Base-by-base conservation (phyloP, 1,140 invertebrate genomes). In the Pinna nobilis region DNA sequence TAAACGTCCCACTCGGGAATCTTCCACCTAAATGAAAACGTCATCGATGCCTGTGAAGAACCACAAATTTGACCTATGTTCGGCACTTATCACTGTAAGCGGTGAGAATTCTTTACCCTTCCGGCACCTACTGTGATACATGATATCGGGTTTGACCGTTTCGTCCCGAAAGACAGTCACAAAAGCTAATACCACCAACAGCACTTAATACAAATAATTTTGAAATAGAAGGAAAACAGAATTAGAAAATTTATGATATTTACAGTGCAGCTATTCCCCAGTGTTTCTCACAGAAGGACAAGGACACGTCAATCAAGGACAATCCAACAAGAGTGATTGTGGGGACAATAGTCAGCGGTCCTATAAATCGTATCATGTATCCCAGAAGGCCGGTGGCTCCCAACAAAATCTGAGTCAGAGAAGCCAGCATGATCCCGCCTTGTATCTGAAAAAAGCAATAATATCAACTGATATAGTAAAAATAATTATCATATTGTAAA, bases 391-490 rank as follows among this genome's bases (percentile, higher is more conserved):
- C 90, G 55, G 90, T 91, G 74, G 91, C 93, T 15, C 94, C 95
- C 57, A 95, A 89, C 18, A 95, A 83, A 11, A 96, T 90, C 90
- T 97, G 94, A 44, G 95, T 92, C 28, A 95, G 60, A 0, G 95
- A 93, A 0, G 95, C 93, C 0, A 95, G 92, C n/a, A 94, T 93
- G 41, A 97, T 95, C 2, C 95, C 94, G 0, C 95, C 95, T 0
- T 95, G 95, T 20, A 96, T 84, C 88, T 89, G 73, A 39, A 77
- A 65, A 49, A 37, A 59, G 50, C 23, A 53, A 61, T 49, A 25
- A 15, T 37, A 3, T 11, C 11, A 35, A 53, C 11, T 11, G n/a
- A n/a, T n/a, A n/a, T n/a, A n/a, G n/a, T 18, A 44, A 44, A 44
- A 44, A 44, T 44, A 44, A 7, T 18, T 57, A 30, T 25, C 18